Evolutionary conservation across 2,113 vertebrate species (phyloP), one percentile per base, ranked within the genome.

Genomic region (Chrysochloris asiatica): DNA sequence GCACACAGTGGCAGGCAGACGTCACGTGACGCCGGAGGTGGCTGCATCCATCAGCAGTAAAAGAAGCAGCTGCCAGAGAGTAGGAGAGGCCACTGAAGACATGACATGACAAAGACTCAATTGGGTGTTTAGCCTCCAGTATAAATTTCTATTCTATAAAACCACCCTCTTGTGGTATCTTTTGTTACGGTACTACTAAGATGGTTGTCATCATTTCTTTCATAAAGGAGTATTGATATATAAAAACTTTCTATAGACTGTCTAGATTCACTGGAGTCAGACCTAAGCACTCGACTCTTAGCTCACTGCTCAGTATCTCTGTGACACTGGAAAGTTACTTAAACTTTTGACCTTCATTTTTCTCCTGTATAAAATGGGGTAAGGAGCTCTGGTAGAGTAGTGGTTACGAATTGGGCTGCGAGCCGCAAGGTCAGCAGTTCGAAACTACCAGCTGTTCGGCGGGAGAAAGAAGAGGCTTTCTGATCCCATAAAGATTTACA

Each of bases 331-430:
- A 38, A 54, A 82, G 52, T 77, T 38, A 78, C 30, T 43, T 45
- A 56, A 88, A 10, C 21, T 83, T 89, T 59, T 92, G 81, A 73
- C 38, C 45, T 81, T 94, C 43, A 61, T 10, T 81, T 80, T 94
- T 33, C 22, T 84, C 67, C 33, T 84, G 22, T 71, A 9, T 50
- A 22, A 90, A 90, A 54, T 38, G n/a, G 19, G 50, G n/a, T n/a
- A n/a, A n/a, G n/a, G n/a, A n/a, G n/a, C n/a, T n/a, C n/a, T n/a
- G n/a, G n/a, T n/a, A n/a, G n/a, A n/a, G n/a, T n/a, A n/a, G n/a
- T n/a, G n/a, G n/a, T n/a, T n/a, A n/a, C n/a, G n/a, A n/a, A n/a
- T n/a, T n/a, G n/a, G n/a, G n/a, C n/a, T n/a, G n/a, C n/a, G n/a
- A n/a, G n/a, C n/a, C n/a, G n/a, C n/a, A n/a, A n/a, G n/a, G n/a